Conservation (phyloP, 2,888 invertebrate genomes). For the Gandaritis pyraliata region DNA sequence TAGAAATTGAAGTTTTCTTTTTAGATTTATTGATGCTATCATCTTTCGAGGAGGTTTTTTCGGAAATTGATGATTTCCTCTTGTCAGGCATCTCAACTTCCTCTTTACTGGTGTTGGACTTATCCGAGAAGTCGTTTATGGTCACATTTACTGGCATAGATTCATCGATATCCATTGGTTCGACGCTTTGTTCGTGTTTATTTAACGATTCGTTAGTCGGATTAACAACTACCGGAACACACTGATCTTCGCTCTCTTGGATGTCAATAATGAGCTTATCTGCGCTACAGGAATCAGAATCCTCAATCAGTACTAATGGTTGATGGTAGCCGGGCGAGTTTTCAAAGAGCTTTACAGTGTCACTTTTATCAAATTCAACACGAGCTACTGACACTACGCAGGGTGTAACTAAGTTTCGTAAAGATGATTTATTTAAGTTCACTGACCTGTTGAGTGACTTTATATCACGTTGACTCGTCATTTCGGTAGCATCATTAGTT, state of each 20-base stretch:
- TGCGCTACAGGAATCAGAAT: constrained; percentile 60
- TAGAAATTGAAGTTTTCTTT: constrained; percentile 43
- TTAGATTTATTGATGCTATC: constrained; percentile 38
- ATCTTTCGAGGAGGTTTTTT: constrained; percentile 22
- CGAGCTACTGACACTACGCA: not conserved
- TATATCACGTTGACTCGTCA: constrained; percentile 36
- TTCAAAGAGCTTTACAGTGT: constrained; percentile 54
- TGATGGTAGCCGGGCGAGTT: constrained; percentile 46
- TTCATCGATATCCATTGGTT: constrained; percentile 80
- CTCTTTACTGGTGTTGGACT: constrained; percentile 35
- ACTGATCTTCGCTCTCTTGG: constrained; percentile 64
- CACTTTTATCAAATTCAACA: constrained; percentile 33
- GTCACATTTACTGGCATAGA: constrained; percentile 65
- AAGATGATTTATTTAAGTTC: constrained; percentile 14
- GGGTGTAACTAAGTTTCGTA: constrained; percentile 18
- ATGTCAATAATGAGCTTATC: constrained; percentile 43
- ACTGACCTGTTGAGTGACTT: constrained; percentile 29
- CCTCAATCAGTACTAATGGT: constrained; percentile 62
- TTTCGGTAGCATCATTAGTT: constrained; percentile 22
- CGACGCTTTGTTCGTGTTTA: constrained; percentile 55
- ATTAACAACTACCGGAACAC: constrained; percentile 67
- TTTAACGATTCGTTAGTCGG: constrained; percentile 36
- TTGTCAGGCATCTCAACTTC: constrained; percentile 26
- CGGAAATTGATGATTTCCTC: constrained; percentile 19
- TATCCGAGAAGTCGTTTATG: constrained; percentile 47